phyloP scores from a whole-genome alignment of 2,113 vertebrate genomes.

The Cyanoramphus novaezelandiae region DNA sequence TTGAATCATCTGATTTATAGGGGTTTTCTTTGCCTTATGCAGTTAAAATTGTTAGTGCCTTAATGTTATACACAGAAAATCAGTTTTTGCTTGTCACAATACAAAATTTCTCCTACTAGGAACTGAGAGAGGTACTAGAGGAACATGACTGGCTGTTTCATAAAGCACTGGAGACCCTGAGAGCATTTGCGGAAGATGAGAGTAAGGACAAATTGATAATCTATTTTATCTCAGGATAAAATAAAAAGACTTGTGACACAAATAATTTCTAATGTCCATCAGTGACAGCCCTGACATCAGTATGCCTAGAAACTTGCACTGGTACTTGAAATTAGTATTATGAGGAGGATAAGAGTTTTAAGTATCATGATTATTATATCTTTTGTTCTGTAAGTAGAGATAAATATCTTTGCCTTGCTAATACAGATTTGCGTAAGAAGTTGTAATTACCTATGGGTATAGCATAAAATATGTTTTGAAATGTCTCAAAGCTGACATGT shows the following conservation, averaged over 20 bases:
- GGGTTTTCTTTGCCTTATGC: not conserved
- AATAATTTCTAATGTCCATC: not conserved
- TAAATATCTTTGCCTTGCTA: not conserved
- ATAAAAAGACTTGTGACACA: not conserved
- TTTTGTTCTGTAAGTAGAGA: not conserved
- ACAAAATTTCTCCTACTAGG: constrained; percentile 71
- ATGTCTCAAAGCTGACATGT: not conserved
- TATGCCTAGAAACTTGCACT: not conserved
- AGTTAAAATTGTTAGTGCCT: not conserved
- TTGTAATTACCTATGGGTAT: not conserved
- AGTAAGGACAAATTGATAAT: constrained; percentile 59
- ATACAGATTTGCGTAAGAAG: not conserved
- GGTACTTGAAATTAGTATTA: not conserved
- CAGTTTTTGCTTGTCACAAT: not conserved
- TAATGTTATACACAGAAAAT: not conserved
- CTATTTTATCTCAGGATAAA: not conserved
- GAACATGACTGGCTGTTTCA: constrained; percentile 90
- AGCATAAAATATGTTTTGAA: not conserved
- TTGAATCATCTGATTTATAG: not conserved
- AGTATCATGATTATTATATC: not conserved
- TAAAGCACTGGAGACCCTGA: constrained; percentile 85
- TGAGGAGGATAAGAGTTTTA: not conserved
- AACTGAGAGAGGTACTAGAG: constrained; percentile 87
- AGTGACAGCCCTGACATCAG: not conserved
- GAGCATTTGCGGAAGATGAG: constrained; percentile 83